Evolutionary conservation across 1,140 invertebrate genomes (phyloP).

Genomic region (Macrobrachium rosenbergii): DNA sequence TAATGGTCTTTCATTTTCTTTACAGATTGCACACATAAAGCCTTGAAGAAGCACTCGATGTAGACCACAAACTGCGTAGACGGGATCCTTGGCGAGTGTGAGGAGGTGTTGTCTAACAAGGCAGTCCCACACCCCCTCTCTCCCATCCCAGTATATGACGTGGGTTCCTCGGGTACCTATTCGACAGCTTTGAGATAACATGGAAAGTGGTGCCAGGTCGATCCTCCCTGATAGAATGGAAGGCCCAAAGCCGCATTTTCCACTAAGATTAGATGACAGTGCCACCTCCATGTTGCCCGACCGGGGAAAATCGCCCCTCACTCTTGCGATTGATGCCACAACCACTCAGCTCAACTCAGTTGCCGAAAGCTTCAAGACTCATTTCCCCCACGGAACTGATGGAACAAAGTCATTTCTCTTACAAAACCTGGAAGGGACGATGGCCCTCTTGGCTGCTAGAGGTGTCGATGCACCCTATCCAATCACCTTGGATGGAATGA

Average conservation of each 20-base stretch:
- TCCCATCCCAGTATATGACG: too few relatives aligned
- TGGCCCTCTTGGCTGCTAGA: not conserved
- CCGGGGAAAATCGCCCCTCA: slow-evolving; percentile 30
- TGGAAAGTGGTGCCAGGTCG: slow-evolving; percentile 39
- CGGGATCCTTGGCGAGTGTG: too few relatives aligned
- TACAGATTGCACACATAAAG: too few relatives aligned
- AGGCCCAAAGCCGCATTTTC: not conserved
- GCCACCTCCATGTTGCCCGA: slow-evolving; percentile 26
- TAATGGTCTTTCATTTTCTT: too few relatives aligned
- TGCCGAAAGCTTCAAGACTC: slow-evolving; percentile 31
- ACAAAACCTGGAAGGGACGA: slow-evolving; percentile 18
- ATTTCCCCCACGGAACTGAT: slow-evolving; percentile 24
- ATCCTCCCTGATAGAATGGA: slow-evolving; percentile 35
- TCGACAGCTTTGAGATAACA: not conserved
- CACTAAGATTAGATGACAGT: not conserved
- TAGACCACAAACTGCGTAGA: too few relatives aligned
- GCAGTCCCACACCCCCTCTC: too few relatives aligned
- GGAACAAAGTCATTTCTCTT: slow-evolving; percentile 10
- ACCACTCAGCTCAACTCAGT: slow-evolving; percentile 23
- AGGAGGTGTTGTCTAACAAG: too few relatives aligned
- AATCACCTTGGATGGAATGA: slow-evolving; percentile 15
- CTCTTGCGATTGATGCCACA: slow-evolving; percentile 18
- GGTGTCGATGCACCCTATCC: slow-evolving; percentile 37
- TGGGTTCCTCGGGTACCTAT: too few relatives aligned
- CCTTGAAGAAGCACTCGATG: too few relatives aligned